Percentiles rank a stretch among this genome's conserved stretches.
Conservation (phyloP, 2,113 vertebrate genomes). For the Ondatra zibethicus region DNA sequence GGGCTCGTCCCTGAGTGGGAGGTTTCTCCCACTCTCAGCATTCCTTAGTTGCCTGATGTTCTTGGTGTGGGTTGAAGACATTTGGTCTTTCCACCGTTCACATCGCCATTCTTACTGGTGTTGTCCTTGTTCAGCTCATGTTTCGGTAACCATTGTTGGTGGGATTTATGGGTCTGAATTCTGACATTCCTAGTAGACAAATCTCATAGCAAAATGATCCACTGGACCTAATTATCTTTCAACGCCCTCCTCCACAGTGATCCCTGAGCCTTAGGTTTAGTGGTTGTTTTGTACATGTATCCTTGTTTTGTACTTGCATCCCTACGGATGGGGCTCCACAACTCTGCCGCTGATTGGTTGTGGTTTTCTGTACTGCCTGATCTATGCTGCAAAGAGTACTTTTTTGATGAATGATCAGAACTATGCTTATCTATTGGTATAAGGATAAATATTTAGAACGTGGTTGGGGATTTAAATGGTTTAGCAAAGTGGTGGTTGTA, state of each 20-base stretch:
- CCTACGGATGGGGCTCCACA: neutral
- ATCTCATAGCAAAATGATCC: neutral
- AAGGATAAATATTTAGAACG: neutral
- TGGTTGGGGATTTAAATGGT: neutral
- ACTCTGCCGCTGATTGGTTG: neutral
- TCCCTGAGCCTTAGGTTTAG: neutral
- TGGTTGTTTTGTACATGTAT: neutral
- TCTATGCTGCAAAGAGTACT: neutral
- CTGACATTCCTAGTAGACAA: neutral
- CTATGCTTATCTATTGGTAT: neutral
- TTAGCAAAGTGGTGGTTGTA: neutral
- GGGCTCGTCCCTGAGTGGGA: neutral
- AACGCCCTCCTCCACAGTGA: neutral
- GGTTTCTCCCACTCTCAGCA: neutral
- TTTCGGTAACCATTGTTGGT: neutral
- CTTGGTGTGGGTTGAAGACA: neutral
- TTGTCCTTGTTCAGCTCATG: neutral
- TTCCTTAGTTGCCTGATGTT: neutral
- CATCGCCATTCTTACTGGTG: neutral
- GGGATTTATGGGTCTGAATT: neutral
- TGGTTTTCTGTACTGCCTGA: neutral
- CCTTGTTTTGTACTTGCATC: neutral
- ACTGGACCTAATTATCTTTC: neutral
- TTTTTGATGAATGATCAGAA: neutral
- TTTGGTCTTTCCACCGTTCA: neutral